phyloP scores from a whole-genome alignment of 2,888 invertebrate species.

The Nowickia ferox region DNA sequence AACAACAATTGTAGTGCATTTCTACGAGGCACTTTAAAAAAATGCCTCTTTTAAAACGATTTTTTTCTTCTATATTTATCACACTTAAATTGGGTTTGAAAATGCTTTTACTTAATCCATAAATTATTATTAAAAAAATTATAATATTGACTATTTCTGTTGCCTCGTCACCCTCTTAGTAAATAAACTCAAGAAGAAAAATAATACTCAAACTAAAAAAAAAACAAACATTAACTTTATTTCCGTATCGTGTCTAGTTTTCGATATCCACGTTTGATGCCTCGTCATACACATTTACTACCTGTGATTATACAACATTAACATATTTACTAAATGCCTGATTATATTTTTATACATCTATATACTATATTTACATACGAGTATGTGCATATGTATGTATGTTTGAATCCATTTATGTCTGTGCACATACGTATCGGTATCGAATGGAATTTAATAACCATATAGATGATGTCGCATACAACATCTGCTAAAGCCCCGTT shows the following conservation, averaged over 20 bases:
- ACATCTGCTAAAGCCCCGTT: conserved; percentile 3
- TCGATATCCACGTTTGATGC: conserved; percentile 39
- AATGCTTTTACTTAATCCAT: no score
- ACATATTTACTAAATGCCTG: conserved; percentile 2
- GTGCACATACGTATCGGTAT: conserved; percentile 48
- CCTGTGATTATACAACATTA: conserved; percentile 61
- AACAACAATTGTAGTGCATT: no score
- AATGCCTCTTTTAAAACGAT: no score
- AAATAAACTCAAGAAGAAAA: neutral
- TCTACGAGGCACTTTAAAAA: no score
- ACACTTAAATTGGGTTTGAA: no score
- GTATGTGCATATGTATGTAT: neutral
- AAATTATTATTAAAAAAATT: no score
- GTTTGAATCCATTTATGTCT: conserved; percentile 16
- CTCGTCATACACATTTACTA: conserved; percentile 32
- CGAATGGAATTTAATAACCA: conserved; percentile 58
- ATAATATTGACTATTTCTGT: neutral
- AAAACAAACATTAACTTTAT: conserved; percentile 27
- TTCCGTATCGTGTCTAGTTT: conserved; percentile 49
- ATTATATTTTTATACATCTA: neutral
- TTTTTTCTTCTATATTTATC: no score
- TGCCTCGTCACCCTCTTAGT: neutral
- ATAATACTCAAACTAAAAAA: neutral
- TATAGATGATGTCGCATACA: conserved; percentile 47
- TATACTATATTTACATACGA: neutral